Base-by-base conservation (phyloP, 1,140 invertebrate species). In the Heliconius hermathena region DNA sequence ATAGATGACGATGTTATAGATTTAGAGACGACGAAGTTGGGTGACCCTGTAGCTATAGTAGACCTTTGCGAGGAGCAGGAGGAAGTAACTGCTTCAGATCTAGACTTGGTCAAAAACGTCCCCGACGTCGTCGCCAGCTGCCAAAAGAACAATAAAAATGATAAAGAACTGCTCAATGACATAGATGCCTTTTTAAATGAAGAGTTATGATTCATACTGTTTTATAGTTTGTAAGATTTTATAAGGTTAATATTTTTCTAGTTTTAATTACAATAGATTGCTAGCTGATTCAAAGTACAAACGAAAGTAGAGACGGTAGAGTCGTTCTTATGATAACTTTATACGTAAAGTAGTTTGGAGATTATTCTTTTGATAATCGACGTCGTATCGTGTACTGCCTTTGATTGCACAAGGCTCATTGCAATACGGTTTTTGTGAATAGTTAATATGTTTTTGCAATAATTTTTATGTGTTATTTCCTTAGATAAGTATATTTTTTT, bases 101-200 rank as follows among this genome's bases (percentile, higher is more conserved):
- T 89, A 11, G 88, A 90, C 78, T 87, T 93, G 76, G 87, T 83
- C 66, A 92, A 89, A 74, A 93, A 90, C 75, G 91, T 94, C 18
- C 93, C 93, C 9, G 93, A 94, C 57, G 89, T 94, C 16, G 91
- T 94, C 4, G 91, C 91, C 20, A 93, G 91, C 54, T 94, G 93
- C 86, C 88, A 86, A 1, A 89, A 87, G 71, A 87, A 83, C 33
- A 84, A 82, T 16, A 86, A 81, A 82, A 36, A 41, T 3, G 86
- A 88, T 2, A 88, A 82, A 71, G 86, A 87, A 83, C 73, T 93
- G 33, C 46, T 94, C 6, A 89, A 86, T 41, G 88, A 92, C 66
- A 92, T 94, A 22, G 89, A 94, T 73, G 81, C 86, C 36, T 72
- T 92, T 29, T 82, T 94, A 75, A 82, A 90, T 80, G 87, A 91